Conservation (phyloP, 1,140 invertebrate species). For the Schmidtea mediterranea region DNA sequence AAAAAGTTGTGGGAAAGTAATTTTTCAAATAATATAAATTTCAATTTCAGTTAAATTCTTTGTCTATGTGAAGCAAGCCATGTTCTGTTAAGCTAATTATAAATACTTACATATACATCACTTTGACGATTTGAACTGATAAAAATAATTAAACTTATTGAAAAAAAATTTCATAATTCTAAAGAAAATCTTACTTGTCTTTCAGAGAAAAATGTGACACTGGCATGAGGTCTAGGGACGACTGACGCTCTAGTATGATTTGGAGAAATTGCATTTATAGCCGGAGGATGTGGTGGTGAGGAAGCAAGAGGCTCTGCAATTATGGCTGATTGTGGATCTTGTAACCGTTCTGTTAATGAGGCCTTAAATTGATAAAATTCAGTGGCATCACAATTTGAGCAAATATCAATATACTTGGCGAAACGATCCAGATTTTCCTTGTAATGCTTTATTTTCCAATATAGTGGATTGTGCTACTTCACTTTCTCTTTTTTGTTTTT, state of each 20-base stretch:
- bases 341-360: neutral
- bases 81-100: too few relatives aligned
- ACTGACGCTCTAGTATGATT: neutral
- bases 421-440: constrained; percentile 69
- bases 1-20: too few relatives aligned
- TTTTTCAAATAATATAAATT: too few relatives aligned
- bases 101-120: too few relatives aligned
- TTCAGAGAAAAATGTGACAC: neutral
- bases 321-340: neutral
- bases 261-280: too few relatives aligned
- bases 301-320: neutral
- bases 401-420: constrained; percentile 31
- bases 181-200: neutral
- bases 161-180: too few relatives aligned
- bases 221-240: neutral
- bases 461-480: constrained; percentile 53
- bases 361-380: too few relatives aligned
- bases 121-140: too few relatives aligned
- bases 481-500: constrained; percentile 84
- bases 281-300: neutral
- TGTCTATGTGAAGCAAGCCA: too few relatives aligned
- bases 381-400: too few relatives aligned
- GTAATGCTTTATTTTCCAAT: constrained; percentile 68
- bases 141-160: too few relatives aligned
- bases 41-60: too few relatives aligned